phyloP scores from a whole-genome alignment of 2,113 vertebrate genomes.

The Chinchilla lanigera region DNA sequence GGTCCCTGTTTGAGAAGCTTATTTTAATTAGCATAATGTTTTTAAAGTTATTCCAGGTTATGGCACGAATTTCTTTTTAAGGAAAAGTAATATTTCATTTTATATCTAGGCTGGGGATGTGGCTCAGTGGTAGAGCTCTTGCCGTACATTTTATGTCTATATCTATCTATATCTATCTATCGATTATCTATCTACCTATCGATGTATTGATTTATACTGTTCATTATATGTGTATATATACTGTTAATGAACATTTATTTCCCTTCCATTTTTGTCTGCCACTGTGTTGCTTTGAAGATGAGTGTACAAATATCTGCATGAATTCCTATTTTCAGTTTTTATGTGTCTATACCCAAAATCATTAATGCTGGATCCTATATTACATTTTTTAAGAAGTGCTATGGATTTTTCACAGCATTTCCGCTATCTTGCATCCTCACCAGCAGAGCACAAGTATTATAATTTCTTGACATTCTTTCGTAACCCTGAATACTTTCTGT shows the following conservation, averaged over 20 bases:
- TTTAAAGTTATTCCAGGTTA: background rate
- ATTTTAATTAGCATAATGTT: background rate
- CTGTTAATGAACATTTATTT: background rate
- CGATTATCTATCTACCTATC: too few species aligned
- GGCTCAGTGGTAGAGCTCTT: too few species aligned
- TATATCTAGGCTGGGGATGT: too few species aligned
- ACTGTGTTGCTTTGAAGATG: background rate
- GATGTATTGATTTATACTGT: too few species aligned
- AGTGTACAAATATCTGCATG: background rate
- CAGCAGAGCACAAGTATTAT: background rate
- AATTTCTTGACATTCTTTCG: background rate
- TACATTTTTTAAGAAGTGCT: background rate
- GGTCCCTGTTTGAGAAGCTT: background rate
- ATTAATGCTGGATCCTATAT: background rate
- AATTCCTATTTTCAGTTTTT: background rate
- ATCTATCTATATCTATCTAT: too few species aligned
- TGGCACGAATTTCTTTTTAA: background rate
- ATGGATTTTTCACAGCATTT: background rate
- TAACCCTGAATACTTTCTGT: background rate
- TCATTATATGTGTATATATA: background rate
- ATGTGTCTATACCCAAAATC: background rate
- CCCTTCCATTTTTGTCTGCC: background rate
- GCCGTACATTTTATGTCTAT: too few species aligned
- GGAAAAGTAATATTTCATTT: background rate
- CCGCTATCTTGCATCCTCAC: background rate